Evolutionary conservation across 2,888 invertebrate genomes (phyloP), one percentile per base, ranked within the genome.

Genomic region (Erebia palarica): DNA sequence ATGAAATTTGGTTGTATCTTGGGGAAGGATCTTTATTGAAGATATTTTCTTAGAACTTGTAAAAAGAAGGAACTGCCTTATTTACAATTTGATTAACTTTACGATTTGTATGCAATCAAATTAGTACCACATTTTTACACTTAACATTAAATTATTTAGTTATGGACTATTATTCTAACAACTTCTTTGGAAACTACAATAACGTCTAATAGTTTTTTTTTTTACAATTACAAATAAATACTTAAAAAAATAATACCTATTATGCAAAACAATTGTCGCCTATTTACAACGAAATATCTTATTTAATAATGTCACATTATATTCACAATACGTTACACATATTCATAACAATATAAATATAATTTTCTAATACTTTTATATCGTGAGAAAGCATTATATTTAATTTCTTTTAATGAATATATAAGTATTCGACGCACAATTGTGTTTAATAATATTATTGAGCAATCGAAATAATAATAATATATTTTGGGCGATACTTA

Each of bases 181-280:
- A 16, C 53, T 65, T 66, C 66, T 66, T 66, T 66, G 66, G 66
- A 66, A 57, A 57, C 66, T 58, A 66, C 21, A 21, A 14, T 58
- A 66, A n/a, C 47, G 21, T 66, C 57, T 57, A 21, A 66, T 66
- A 57, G 66, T 57, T 58, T 55, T 49, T 49, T 49, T 14, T 36
- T 36, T 0, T 59, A 63, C 63, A 63, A 9, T 49, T 42, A n/a
- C n/a, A n/a, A 42, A 66, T 57, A 57, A 55, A 66, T 58, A 66
- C 21, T 66, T 66, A 21, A 58, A 58, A 66, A 66, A 66, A 57
- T 66, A 66, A 58, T 55, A 61, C 18, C 44, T 61, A 47, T 66
- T n/a, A 66, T 58, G 57, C 66, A 47, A 21, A 57, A 58, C 36
- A 57, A 57, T 21, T 14, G 18, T 58, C 18, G 47, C 18, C 44